These are phyloP conservation scores for Panzeria rudis DNA, from an alignment of 2,888 invertebrate genomes.

Conservation along the genomic window DNA sequence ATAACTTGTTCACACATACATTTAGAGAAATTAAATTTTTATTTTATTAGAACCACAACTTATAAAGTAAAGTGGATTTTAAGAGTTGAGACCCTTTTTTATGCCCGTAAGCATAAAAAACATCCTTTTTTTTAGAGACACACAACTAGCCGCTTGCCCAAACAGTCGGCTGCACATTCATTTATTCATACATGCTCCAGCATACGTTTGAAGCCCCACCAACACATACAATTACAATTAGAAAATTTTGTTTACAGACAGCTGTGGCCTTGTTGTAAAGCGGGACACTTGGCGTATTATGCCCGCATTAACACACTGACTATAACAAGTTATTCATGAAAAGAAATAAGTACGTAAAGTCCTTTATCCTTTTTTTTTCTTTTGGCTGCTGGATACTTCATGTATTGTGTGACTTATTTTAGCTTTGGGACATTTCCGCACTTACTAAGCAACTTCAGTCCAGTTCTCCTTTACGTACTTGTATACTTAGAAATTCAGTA, in stretches of 20 bases:
- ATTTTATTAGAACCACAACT: conserved; percentile 80
- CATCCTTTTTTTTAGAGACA: conserved; percentile 51
- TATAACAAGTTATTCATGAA: conserved; percentile 64
- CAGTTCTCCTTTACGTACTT: not conserved
- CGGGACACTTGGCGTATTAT: conserved; percentile 72
- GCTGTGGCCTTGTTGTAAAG: conserved; percentile 66
- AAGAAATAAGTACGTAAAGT: conserved; percentile 47
- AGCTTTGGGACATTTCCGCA: conserved; percentile 76
- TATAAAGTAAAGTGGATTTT: conserved; percentile 79
- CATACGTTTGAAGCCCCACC: not conserved
- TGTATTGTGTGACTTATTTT: conserved; percentile 75
- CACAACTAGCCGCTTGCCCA: conserved; percentile 30
- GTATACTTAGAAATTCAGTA: conserved; percentile 12
- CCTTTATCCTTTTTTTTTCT: conserved; percentile 47
- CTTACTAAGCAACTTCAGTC: conserved; percentile 67
- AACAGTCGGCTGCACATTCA: conserved; percentile 36
- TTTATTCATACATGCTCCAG: not conserved
- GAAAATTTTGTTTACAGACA: conserved; percentile 34
- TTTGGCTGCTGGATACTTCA: conserved; percentile 45
- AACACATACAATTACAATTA: not conserved
- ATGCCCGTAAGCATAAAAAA: conserved; percentile 24
- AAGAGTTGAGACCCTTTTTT: conserved; percentile 71
- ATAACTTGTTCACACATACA: conserved; percentile 63
- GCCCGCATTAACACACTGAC: conserved; percentile 70
- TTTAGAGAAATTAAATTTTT: conserved; percentile 73